phyloP scores from a whole-genome alignment of 2,888 invertebrate species.

The Cistogaster globosa region DNA sequence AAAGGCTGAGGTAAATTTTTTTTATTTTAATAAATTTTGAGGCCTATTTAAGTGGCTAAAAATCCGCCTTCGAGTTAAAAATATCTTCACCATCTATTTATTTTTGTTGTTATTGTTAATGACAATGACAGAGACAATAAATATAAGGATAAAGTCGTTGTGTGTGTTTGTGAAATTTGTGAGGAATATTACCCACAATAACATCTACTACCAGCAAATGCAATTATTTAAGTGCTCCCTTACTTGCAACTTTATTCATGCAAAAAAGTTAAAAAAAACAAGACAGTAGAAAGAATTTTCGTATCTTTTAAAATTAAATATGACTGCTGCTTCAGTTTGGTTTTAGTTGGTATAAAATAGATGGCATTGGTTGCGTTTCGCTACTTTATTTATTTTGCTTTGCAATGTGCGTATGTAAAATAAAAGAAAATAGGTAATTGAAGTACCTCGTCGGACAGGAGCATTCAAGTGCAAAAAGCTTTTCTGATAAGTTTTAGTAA shows the following conservation, averaged over 20 bases:
- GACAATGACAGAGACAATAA: constrained; percentile 60
- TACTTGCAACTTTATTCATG: constrained; percentile 50
- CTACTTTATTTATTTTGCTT: constrained; percentile 28
- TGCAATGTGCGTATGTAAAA: constrained; percentile 40
- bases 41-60: background rate
- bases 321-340: constrained; percentile 34
- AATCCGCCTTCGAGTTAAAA: background rate
- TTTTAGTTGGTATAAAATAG: constrained; percentile 39
- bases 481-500: constrained; percentile 19
- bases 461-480: constrained; percentile 5
- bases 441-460: constrained; percentile 42
- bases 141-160: constrained; percentile 45
- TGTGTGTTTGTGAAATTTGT: background rate
- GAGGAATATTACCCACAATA: constrained; percentile 66
- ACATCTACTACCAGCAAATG: constrained; percentile 67
- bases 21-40: background rate
- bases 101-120: constrained; percentile 17
- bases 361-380: background rate
- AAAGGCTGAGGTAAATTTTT: background rate
- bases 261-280: constrained; percentile 16
- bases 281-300: constrained; percentile 8
- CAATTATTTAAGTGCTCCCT: constrained; percentile 70
- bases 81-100: background rate
- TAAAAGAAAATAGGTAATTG: constrained; percentile 45
- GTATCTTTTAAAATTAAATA: constrained; percentile 40